Base-by-base conservation (phyloP, 2,113 vertebrate species). In the Brienomyrus longianalis region DNA sequence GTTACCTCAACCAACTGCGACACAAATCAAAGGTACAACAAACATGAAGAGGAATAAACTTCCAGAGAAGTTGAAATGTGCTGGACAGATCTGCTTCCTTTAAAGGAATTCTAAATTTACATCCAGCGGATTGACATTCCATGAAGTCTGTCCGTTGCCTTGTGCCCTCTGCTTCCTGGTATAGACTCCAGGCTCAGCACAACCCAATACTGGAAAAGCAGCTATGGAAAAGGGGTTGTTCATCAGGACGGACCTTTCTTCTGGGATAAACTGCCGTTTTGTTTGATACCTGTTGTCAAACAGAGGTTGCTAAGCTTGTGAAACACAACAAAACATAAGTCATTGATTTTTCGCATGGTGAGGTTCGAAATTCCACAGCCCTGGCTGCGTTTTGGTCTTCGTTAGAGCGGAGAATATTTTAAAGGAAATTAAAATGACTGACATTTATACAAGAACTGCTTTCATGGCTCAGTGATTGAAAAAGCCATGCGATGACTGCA, bases 381-480 rank as follows among this genome's bases (percentile, higher is more conserved):
- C 35, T 8, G 31, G 5, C 77, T 83, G 39, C 35, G 1, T 17
- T 80, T 80, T 50, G 74, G 35, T 83, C 77, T 83, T 45, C 8
- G 77, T 83, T 83, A 45, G 39, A 83, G 43, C 19, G 19, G 77
- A 45, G 43, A 83, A 39, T 80, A 39, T 80, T 80, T 77, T 77
- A 39, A 86, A 15, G 15, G 50, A 51, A 86, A 43, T 23, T 27
- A 52, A 27, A 86, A 35, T 54, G 50, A 87, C n/a, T 87, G 85
- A 87, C 85, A 87, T 87, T 87, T 87, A 54, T 56, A 17, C 19
- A 87, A 87, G 31, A 87, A 43, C 77, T 27, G 51, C 48, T 87
- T 87, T 56, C 85, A 87, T 31, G 50, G 85, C 85, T 87, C 85
- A 87, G 77, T 83, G 77, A 83, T 23, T 83, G 77, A 83, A 45